Percentiles rank a stretch among this genome's conserved stretches.
These are phyloP conservation scores for Troides helena DNA, from an alignment of 2,888 invertebrate genomes.

Conservation along the genomic window DNA sequence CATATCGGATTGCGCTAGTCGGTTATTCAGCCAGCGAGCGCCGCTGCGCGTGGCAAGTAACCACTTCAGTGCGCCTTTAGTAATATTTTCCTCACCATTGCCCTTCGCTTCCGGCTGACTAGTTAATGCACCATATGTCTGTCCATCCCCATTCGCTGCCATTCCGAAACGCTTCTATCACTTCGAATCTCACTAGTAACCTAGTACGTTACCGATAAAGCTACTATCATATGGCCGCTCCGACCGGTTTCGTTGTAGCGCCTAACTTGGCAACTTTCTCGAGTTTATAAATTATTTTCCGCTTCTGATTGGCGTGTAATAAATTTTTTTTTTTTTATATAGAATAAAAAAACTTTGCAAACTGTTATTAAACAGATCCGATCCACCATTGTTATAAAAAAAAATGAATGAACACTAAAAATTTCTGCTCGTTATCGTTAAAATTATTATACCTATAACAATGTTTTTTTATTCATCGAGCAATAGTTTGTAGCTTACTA, in stretches of 20 bases:
- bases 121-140: conserved; percentile 50
- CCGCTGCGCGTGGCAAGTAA: conserved; percentile 61
- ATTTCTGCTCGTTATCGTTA: no score
- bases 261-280: conserved; percentile 65
- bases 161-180: conserved; percentile 9
- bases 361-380: neutral
- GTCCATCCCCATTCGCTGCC: neutral
- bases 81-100: conserved; percentile 60
- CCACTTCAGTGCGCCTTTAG: conserved; percentile 58
- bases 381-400: neutral
- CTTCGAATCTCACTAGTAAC: conserved; percentile 40
- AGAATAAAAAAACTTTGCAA: neutral
- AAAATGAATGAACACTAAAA: neutral
- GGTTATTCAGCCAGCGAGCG: conserved; percentile 39
- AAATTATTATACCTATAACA: no score
- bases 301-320: conserved; percentile 31
- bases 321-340: conserved; percentile 18
- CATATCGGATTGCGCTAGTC: conserved; percentile 32
- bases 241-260: conserved; percentile 57
- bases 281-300: conserved; percentile 47
- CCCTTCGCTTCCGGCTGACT: conserved; percentile 56
- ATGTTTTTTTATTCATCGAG: no score
- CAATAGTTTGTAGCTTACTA: no score
- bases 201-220: conserved; percentile 56
- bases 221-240: conserved; percentile 51